A percentile compares a stretch with the other conserved stretches of the same genome.
phyloP scores from a whole-genome alignment of 2,888 invertebrate genomes.

The Elysia crispata region DNA sequence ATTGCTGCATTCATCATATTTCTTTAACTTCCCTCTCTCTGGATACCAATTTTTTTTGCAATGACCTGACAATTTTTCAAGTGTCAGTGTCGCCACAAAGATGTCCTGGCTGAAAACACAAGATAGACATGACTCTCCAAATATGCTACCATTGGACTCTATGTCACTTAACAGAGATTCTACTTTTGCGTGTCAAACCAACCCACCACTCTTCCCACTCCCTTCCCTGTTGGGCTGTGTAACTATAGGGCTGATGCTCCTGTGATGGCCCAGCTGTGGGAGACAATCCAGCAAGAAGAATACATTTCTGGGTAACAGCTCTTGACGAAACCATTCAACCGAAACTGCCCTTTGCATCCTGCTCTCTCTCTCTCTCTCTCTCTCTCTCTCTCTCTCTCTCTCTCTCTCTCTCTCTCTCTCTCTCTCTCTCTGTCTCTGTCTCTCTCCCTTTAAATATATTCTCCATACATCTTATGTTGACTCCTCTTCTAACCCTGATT shows the following conservation, averaged over 20 bases:
- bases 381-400: not conserved
- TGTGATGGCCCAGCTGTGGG: conserved; percentile 96
- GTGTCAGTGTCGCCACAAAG: too few species aligned
- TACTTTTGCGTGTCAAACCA: not conserved
- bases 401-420: not conserved
- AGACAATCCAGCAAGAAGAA: conserved; percentile 75
- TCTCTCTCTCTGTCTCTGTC: not conserved
- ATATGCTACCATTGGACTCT: too few species aligned
- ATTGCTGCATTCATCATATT: too few species aligned
- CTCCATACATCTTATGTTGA: not conserved
- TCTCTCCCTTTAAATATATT: not conserved
- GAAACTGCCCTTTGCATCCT: not conserved
- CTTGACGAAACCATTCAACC: not conserved
- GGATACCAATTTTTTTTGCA: too few species aligned
- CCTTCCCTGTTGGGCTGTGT: not conserved
- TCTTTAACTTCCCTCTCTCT: too few species aligned
- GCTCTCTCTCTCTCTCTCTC: not conserved
- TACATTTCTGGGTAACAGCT: conserved; percentile 37
- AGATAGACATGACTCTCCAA: too few species aligned
- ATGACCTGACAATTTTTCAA: too few species aligned
- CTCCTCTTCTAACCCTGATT: too few species aligned
- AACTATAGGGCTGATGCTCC: conserved; percentile 93
- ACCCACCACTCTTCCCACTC: not conserved
- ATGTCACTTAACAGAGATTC: too few species aligned
- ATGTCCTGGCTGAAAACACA: too few species aligned